phyloP scores from a whole-genome alignment of 2,113 vertebrate genomes.

The Natator depressus region DNA sequence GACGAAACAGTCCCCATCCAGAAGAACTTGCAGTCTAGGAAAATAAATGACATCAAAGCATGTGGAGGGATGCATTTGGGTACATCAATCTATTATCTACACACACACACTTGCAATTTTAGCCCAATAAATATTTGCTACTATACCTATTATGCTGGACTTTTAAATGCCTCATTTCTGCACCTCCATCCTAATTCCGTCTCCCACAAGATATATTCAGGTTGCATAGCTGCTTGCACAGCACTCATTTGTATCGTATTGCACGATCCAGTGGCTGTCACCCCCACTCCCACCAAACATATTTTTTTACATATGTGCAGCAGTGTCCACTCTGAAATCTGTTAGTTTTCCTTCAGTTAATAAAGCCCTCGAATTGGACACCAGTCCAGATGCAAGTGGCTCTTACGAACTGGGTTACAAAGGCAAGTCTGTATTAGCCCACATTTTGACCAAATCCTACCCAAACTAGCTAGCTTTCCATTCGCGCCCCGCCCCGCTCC shows the following conservation, averaged over 20 bases:
- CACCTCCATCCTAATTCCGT: background rate
- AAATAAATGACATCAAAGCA: background rate
- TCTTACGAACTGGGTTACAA: conserved; percentile 35
- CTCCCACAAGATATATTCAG: background rate
- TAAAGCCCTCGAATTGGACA: background rate
- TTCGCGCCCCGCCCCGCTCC: background rate
- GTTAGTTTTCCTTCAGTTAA: background rate
- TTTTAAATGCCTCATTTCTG: background rate
- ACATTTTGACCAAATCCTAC: background rate
- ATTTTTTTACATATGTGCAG: background rate
- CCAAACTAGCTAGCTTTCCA: background rate
- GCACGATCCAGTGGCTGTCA: fast-evolving
- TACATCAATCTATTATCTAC: background rate
- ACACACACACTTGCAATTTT: no score
- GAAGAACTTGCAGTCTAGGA: background rate
- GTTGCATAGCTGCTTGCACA: background rate
- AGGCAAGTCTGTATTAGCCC: conserved; percentile 64
- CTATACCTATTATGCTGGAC: background rate
- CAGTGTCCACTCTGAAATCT: background rate
- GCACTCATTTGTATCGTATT: background rate
- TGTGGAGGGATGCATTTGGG: background rate
- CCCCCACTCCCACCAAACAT: background rate
- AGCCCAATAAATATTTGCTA: no score
- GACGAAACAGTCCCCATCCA: no score
- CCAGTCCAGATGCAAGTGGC: background rate